phyloP scores from a whole-genome alignment of 2,888 invertebrate genomes.

The Leptopilina syphax region DNA sequence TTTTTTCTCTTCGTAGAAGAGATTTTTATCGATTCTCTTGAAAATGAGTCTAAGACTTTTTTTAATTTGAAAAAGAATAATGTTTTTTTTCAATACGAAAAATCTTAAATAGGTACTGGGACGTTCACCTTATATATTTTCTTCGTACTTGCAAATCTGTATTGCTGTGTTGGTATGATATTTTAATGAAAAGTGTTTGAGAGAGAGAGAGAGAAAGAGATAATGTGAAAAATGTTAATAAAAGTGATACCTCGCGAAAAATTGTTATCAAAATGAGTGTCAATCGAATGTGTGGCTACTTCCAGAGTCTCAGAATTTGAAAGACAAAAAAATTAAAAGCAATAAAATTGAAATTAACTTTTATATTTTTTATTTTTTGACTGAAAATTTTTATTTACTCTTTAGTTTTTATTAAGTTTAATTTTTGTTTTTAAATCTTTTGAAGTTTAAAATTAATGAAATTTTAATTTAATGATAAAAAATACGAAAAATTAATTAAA shows the following conservation, averaged over 20 bases:
- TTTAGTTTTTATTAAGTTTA: not conserved
- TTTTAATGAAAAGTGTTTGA: slow-evolving; percentile 7
- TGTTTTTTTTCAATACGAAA: not conserved
- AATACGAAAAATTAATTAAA: no score
- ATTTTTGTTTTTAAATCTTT: not conserved
- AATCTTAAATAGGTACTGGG: slow-evolving; percentile 32
- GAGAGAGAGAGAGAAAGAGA: slow-evolving; percentile 5
- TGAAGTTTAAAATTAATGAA: no score
- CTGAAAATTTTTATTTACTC: not conserved
- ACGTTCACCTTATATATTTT: slow-evolving; percentile 59
- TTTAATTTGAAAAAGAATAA: no score
- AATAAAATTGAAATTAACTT: not conserved
- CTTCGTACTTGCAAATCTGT: slow-evolving; percentile 62
- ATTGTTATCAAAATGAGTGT: slow-evolving; percentile 37
- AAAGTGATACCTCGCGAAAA: slow-evolving; percentile 36
- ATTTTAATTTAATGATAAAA: no score
- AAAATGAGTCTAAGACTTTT: not conserved
- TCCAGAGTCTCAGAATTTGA: slow-evolving; percentile 10
- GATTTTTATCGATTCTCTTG: no score
- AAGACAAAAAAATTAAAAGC: no score
- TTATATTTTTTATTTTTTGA: not conserved
- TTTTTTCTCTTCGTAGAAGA: no score
- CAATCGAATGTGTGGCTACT: slow-evolving; percentile 3
- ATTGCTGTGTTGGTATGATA: slow-evolving; percentile 52
- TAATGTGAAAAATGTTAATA: slow-evolving; percentile 18